Evolutionary conservation across 2,888 invertebrate species (phyloP), one percentile per base, ranked within the genome.

Genomic region (Chouioia cunea): DNA sequence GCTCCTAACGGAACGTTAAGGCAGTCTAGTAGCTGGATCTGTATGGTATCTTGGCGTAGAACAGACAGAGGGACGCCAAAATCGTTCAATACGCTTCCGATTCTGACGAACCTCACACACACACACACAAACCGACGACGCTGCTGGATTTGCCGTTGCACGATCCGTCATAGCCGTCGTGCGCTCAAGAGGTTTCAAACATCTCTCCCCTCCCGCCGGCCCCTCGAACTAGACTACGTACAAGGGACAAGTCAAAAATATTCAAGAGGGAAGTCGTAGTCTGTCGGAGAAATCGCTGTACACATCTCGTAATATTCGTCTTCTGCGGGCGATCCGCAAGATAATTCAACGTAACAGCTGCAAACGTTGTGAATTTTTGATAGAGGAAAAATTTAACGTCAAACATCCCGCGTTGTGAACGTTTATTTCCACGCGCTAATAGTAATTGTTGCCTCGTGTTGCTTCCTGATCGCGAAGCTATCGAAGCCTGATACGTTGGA

Each of bases 31-130:
- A 46, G 44, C 0, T n/a, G 27, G 23, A 27, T 23, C 27, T 54
- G 27, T 22, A 14, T 14, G 20, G 43, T 12, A 43, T 20, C n/a
- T 54, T 16, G 12, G 56, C 54, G 48, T 36, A 48, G 48, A 16
- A 6, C 27, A 6, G 4, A 6, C 27, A 27, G 27, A 27, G 27
- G 27, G 60, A 12, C 59, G 16, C 8, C 59, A 47, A 54, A 70
- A 44, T 44, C 60, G 54, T 23, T 60, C 65, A 60, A 70, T 65
- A 60, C 65, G 27, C 60, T 70, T 65, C 60, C 70, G 60, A 70
- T 65, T 70, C 60, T 16, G 60, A 65, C 56, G 46, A 70, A 60
- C 65, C 60, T 70, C 23, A 12, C n/a, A 47, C 70, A 22, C 48
- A 59, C 48, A 15, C 16, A 50, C 63, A 27, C 27, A n/a, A n/a